Base-by-base conservation (phyloP, 2,113 vertebrate genomes). In the Caranx melampygus region DNA sequence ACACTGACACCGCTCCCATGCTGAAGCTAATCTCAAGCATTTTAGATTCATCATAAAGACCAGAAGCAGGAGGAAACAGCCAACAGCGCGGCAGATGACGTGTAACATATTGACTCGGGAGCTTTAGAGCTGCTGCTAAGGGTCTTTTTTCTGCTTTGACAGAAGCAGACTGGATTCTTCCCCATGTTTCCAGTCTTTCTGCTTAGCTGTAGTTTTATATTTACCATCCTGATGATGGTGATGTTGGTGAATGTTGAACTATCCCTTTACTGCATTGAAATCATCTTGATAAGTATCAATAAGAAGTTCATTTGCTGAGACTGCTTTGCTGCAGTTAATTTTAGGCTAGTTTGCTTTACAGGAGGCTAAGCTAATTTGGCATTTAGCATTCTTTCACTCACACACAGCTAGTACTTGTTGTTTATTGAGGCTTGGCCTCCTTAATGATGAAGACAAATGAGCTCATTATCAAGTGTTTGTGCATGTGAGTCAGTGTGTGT, bases 371-470 rank as follows among this genome's bases (percentile, higher is more conserved):
- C 59, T 78, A 71, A 68, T 62, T 71, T 47, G 83, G 73, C 75
- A 84, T 34, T 40, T 63, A 59, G 81, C 73, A 79, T 45, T 77
- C 64, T 16, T 34, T 79, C 78, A 26, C 67, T 78, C 37, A 76
- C 71, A 66, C 68, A 68, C 47, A 79, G 42, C 45, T 59, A 75
- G 3, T 71, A 45, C 62, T 52, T 51, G 47, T 51, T 82, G 69
- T 84, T 85, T 69, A 89, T 67, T 80, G 85, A 87, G 54, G 81
- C 74, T 44, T 85, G 60, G 79, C 78, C 80, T 85, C 57, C 82
- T 86, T 88, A 90, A 87, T 90, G 79, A 92, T 90, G 90, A 88
- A 89, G 89, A 91, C 82, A 84, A 91, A 92, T 73, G 55, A 87
- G 78, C 72, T 92, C 83, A 86, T 90, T 90, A 91, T 83, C 69